Base-by-base conservation (phyloP, 37 sponge, comb jelly and placozoan species). In the Beroe ovata region DNA sequence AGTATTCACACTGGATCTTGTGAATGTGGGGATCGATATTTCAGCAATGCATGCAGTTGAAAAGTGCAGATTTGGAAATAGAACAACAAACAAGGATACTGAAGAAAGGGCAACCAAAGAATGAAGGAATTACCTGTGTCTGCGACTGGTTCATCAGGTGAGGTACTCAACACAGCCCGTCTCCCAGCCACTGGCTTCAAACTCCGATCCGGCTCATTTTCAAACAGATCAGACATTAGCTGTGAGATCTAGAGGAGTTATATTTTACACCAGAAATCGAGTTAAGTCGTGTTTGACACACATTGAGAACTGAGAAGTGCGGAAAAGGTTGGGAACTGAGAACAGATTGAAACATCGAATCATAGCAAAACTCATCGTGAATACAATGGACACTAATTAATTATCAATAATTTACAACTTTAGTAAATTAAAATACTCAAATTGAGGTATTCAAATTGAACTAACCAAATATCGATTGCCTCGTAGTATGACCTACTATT, bases 141-240 rank as follows among this genome's bases (percentile, higher is more conserved):
- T 47, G 11, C 54, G 11, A 47, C 54, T 47, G 54, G 35, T 37
- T 39, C 54, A 23, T 39, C 38, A 11, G 84, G 84, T 32, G 84
- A 77, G 42, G 54, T 41, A 41, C 84, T 77, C 42, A 21, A 28
- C 4, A 39, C 84, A 18, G 84, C 84, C 35, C 84, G 41, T 21
- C 84, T 22, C 2, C 84, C 84, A 4, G 84, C 84, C n/a, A n/a
- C 26, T 23, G 84, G 84, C 28, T 36, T 33, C 8, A 21, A 33
- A 0, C 38, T 39, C 54, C 21, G 20, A 11, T 77, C 84, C 4
- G 84, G 84, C 41, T 30, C 35, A 25, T 42, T 40, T 22, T 6
- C 28, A 35, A 77, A 77, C 11, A 77, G 8, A 77, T 77, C 84
- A 77, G 84, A 77, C 84, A 77, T 77, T 6, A 47, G n/a, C n/a